phyloP scores from a whole-genome alignment of 2,113 vertebrate genomes.

The Vireo altiloquus region DNA sequence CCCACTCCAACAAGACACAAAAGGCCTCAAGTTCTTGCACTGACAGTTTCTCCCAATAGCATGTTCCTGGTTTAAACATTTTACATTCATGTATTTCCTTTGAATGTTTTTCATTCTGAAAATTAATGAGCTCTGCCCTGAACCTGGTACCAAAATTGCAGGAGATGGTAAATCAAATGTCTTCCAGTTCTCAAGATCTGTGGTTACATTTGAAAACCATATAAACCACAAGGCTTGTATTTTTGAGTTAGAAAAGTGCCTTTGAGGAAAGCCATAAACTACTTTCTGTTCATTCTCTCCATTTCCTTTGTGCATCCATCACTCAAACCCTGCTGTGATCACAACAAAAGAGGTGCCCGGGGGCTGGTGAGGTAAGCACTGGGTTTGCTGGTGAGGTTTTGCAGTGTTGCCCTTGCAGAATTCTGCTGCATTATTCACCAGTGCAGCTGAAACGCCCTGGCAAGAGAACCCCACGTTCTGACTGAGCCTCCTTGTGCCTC shows the following conservation, averaged over 20 bases:
- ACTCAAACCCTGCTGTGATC: not conserved
- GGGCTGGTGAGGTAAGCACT: not conserved
- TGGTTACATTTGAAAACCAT: constrained; percentile 52
- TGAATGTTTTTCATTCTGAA: not conserved
- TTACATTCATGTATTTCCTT: not conserved
- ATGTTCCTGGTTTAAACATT: not conserved
- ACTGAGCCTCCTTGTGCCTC: not conserved
- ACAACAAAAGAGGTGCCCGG: not conserved
- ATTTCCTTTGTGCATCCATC: not conserved
- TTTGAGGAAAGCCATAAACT: constrained; percentile 43
- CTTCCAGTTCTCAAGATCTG: constrained; percentile 32
- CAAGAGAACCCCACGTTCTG: not conserved
- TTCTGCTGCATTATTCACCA: not conserved
- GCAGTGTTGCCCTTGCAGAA: not conserved
- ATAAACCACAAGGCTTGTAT: constrained; percentile 44
- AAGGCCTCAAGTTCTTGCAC: not conserved
- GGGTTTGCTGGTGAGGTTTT: not conserved
- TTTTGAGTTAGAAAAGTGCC: constrained; percentile 33
- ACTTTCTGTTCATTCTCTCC: constrained; percentile 4
- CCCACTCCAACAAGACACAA: not conserved
- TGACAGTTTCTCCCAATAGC: not conserved
- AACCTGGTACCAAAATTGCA: not conserved
- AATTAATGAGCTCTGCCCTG: not conserved
- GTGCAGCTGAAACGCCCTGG: not conserved
- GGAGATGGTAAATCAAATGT: constrained; percentile 18